Conservation (phyloP, 2,888 invertebrate genomes). For the Chymomyza fuscimana region DNA sequence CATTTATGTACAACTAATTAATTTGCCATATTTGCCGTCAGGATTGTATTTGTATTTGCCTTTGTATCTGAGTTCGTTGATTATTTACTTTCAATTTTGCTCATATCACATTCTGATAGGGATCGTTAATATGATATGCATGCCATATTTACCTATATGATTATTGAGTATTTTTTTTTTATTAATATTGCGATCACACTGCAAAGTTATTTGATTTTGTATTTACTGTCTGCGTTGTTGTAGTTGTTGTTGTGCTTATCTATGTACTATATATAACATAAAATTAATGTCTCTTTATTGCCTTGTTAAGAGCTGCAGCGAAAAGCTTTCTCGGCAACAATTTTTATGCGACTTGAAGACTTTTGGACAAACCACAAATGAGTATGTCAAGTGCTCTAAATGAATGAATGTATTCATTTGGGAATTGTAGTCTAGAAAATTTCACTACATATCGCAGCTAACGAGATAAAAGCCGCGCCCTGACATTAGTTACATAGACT, state of each 20-base stretch:
- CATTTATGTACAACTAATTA: conserved; percentile 69
- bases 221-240: conserved; percentile 46
- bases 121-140: conserved; percentile 60
- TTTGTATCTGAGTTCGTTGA: conserved; percentile 16
- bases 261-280: conserved; percentile 20
- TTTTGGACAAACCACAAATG: neutral
- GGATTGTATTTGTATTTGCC: conserved; percentile 50
- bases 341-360: conserved; percentile 42
- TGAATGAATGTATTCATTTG: conserved; percentile 8
- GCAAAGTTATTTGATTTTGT: conserved; percentile 63
- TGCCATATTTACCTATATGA: conserved; percentile 56
- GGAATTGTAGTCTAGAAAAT: conserved; percentile 5
- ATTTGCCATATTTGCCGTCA: conserved; percentile 59
- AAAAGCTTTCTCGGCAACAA: conserved; percentile 53
- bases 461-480: conserved; percentile 11
- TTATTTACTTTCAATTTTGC: conserved; percentile 68
- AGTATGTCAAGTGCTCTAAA: neutral
- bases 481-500: neutral
- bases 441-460: conserved; percentile 15
- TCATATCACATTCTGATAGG: conserved; percentile 46
- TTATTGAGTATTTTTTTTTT: conserved; percentile 45
- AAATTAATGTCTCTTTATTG: conserved; percentile 19
- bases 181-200: conserved; percentile 61
- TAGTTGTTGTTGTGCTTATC: conserved; percentile 19
- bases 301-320: conserved; percentile 17